A percentile compares a stretch with the other conserved stretches of the same genome.
Conservation (phyloP, 2,797 vertebrate genomes). For the Octomys mimax region DNA sequence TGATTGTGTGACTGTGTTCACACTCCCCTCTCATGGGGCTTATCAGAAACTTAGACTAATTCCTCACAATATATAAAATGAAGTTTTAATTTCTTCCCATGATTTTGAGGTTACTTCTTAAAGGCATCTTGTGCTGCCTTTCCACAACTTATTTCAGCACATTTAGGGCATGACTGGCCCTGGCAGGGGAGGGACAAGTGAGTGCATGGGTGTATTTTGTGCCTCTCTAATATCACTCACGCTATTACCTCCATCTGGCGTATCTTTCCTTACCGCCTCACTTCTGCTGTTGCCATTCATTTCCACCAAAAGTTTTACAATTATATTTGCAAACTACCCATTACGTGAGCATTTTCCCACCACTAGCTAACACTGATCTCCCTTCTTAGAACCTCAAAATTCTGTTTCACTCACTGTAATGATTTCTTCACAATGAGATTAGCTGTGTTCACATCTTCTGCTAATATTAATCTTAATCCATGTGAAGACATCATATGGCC, state of each 20-base stretch:
- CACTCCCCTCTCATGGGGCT: not conserved
- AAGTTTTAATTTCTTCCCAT: conserved; percentile 1
- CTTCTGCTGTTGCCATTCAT: not conserved
- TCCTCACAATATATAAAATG: not conserved
- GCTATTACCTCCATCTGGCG: not conserved
- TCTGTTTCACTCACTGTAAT: not conserved
- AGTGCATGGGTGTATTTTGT: not conserved
- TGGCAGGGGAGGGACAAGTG: fast-evolving
- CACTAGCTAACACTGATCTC: conserved; percentile 6
- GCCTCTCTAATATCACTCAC: not conserved
- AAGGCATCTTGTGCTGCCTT: not conserved
- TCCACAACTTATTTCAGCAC: not conserved
- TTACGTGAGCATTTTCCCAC: not conserved
- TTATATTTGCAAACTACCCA: not conserved
- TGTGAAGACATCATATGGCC: not conserved
- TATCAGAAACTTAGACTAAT: not conserved
- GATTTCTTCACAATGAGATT: not conserved
- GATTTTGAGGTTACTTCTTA: not conserved
- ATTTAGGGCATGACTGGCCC: not conserved
- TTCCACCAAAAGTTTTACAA: not conserved
- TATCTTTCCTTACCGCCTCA: not conserved
- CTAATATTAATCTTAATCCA: not conserved
- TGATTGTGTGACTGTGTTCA: not conserved
- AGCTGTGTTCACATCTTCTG: not conserved
- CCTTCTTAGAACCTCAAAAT: not conserved